A percentile compares a stretch with the other conserved stretches of the same genome.
phyloP scores from a whole-genome alignment of 1,140 invertebrate genomes.

The Chelonus insularis region DNA sequence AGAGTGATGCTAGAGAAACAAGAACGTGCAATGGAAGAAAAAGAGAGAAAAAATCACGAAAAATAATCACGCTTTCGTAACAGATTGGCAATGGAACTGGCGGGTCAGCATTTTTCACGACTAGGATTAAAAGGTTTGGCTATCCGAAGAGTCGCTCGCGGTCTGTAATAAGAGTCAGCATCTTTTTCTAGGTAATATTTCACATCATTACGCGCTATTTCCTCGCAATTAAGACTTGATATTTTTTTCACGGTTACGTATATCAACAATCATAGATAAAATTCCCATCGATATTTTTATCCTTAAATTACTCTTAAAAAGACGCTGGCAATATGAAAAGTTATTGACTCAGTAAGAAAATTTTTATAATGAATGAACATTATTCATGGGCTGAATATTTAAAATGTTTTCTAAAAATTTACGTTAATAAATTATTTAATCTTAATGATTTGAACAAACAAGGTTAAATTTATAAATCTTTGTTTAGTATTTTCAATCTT shows the following conservation, averaged over 20 bases:
- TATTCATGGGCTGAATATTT: too few species aligned
- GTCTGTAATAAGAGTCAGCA: constrained; percentile 54
- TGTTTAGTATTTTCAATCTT: too few species aligned
- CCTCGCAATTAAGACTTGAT: constrained; percentile 51
- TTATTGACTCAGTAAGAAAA: too few species aligned
- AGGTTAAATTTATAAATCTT: too few species aligned
- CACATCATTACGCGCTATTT: constrained; percentile 53
- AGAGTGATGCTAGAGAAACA: neutral
- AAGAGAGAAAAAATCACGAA: neutral
- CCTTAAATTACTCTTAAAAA: too few species aligned
- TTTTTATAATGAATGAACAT: too few species aligned
- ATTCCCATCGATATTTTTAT: too few species aligned
- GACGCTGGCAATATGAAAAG: too few species aligned
- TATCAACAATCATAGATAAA: neutral
- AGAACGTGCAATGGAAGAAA: neutral
- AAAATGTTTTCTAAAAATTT: too few species aligned
- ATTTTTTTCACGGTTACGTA: constrained; percentile 15
- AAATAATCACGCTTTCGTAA: constrained; percentile 34
- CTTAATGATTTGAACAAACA: too few species aligned
- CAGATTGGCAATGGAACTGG: constrained; percentile 47
- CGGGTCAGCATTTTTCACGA: constrained; percentile 50
- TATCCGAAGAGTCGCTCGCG: constrained; percentile 4
- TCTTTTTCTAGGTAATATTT: constrained; percentile 53
- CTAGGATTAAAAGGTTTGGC: constrained; percentile 49
- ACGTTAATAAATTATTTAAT: too few species aligned